Evolutionary conservation across 1,140 invertebrate species (phyloP), one percentile per base, ranked within the genome.

Genomic region (Helicoverpa zea): DNA sequence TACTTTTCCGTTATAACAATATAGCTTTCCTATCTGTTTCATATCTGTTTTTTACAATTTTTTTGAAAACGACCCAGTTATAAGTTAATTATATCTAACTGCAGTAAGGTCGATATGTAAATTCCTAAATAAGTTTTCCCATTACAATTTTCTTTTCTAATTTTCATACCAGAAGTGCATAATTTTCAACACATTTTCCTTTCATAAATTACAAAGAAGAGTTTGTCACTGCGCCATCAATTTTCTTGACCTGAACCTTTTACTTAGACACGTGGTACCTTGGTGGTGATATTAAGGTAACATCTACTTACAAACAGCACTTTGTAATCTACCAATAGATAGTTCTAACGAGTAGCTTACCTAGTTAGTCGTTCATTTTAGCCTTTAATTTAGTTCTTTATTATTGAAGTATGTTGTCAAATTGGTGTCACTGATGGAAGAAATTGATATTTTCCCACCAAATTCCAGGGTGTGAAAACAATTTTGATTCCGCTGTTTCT

Each of bases 301-400:
- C 56, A 18, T 58, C 18, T 63, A 63, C 18, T 29, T 43, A 63
- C 61, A 16, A 9, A 64, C 14, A 43, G 5, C 43, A 64, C 13
- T 43, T 47, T 64, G n/a, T 64, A 64, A 64, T 64, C 61, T 63
- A 63, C 30, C n/a, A 58, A 2, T 16, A 56, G 56, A 58, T 23
- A 18, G 16, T 18, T 7, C 56, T 64, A 43, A 64, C 49, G 9
- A 18, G 63, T 66, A 66, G 63, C 16, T 66, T 16, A 12, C 14
- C 43, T 63, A 47, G 63, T 23, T 63, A 51, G 35, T 51, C 11
- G 56, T 76, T 30, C 10, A 2, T 52, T 10, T 29, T 30, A 4
- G 49, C 18, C 63, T 66, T 66, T 66, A 18, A 66, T 66, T 66
- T 18, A 18, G 16, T 16, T 64, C 9, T 43, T 43, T 43, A 47